Conservation (phyloP, 2,113 vertebrate species). For the Caloenas nicobarica region DNA sequence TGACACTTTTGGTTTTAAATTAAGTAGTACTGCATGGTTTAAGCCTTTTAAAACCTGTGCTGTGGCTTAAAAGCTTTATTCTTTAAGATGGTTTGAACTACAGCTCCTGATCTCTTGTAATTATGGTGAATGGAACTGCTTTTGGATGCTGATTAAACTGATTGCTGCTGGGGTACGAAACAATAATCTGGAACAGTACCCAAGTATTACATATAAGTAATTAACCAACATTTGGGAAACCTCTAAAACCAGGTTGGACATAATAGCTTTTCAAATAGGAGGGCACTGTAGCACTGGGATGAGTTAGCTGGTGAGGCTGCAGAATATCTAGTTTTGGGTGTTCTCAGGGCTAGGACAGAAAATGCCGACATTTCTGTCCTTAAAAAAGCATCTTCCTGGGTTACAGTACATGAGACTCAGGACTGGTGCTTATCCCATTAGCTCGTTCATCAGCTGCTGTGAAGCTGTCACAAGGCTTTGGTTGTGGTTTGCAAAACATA, state of each 20-base stretch:
- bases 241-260: fast-evolving
- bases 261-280: not conserved
- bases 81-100: not conserved
- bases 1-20: slow-evolving; percentile 10
- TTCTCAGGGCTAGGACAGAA: not conserved
- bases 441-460: fast-evolving
- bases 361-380: not conserved
- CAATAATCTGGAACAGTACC: not conserved
- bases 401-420: fast-evolving
- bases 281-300: not conserved
- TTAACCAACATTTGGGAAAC: too few relatives aligned
- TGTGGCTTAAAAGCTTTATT: not conserved
- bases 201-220: not conserved
- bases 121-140: not conserved
- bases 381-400: too few relatives aligned
- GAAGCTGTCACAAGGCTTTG: not conserved
- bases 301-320: not conserved
- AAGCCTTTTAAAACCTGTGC: slow-evolving; percentile 1
- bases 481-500: not conserved
- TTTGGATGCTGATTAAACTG: not conserved
- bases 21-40: not conserved
- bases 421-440: too few relatives aligned
- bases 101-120: not conserved
- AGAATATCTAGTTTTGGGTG: not conserved
- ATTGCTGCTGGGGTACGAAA: not conserved